Base-by-base conservation (phyloP, 2,797 vertebrate species). In the Acropternis orthonyx region DNA sequence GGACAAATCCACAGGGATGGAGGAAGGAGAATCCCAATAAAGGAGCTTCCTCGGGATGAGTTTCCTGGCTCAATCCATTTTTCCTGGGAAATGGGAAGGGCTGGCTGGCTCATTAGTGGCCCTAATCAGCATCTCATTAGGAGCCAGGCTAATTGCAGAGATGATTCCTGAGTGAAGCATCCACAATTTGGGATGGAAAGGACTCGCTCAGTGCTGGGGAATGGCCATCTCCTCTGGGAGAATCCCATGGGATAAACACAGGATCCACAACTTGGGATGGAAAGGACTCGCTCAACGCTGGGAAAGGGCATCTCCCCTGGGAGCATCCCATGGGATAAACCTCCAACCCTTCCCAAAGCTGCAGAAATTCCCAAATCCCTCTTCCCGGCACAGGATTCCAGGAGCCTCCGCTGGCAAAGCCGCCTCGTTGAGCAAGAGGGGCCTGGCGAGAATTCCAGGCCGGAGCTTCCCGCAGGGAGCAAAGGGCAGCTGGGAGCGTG, bases 401-500 rank as follows among this genome's bases (percentile, higher is more conserved):
- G 80, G 66, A 84, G 46, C 30, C 52, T 52, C 51, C 0, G 0
- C 0, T 92, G 91, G 91, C 86, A 87, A 79, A 93, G 73, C 54
- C 0, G 0, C 73, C 58, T 15, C 10, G 1, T 95, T 95, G 85
- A 88, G 94, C 92, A 96, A 95, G 90, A 96, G 84, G 44, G 44
- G 11, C 39, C 79, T 27, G 85, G 9, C 6, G 24, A 63, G 76
- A 80, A 79, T 81, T 91, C 81, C 77, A 22, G 46, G 67, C 55
- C 46, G 37, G 63, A 73, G 89, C 92, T 91, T 90, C 85, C 95
- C 2, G 62, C 54, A 18, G 80, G 74, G 90, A 92, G 67, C 94
- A 97, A 95, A 95, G 96, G 95, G 96, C 96, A 61, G 59, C 2
- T n/a, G 0, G 76, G 58, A 78, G 9, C 4, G 0, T 0, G 17